Evolutionary conservation across 1,140 invertebrate species (phyloP).

Genomic region (Dreissena rostriformis): DNA sequence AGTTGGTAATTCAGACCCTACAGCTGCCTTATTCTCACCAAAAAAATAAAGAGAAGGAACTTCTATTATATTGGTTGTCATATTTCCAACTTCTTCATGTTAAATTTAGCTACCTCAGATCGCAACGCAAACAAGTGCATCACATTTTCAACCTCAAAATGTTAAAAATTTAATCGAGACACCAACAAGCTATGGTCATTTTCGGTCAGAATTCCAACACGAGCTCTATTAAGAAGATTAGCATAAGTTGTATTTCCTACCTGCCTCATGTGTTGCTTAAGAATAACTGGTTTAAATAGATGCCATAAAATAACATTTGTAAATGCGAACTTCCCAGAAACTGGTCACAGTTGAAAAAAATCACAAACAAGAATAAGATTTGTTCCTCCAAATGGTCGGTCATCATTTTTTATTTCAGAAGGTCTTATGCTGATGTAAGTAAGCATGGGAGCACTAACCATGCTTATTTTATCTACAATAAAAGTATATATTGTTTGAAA

Average conservation of each 20-base stretch:
- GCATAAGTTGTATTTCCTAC: neutral
- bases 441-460: conserved; percentile 55
- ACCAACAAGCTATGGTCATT: neutral
- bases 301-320: neutral
- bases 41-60: conserved; percentile 28
- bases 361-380: neutral
- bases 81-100: neutral
- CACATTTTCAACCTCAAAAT: conserved; percentile 16
- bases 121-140: conserved; percentile 36
- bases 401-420: too few species aligned
- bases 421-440: conserved; percentile 51
- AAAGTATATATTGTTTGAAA: conserved; percentile 47
- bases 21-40: conserved; percentile 20
- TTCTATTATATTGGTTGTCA: neutral
- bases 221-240: neutral
- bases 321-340: neutral
- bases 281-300: neutral
- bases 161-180: neutral
- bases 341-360: neutral
- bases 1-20: conserved; percentile 27
- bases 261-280: neutral
- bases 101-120: conserved; percentile 15
- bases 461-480: conserved; percentile 61
- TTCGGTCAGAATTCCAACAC: neutral
- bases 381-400: too few species aligned